These are phyloP conservation scores for Tympanoctomys barrerae DNA, from an alignment of 2,797 vertebrate genomes.

Conservation along the genomic window DNA sequence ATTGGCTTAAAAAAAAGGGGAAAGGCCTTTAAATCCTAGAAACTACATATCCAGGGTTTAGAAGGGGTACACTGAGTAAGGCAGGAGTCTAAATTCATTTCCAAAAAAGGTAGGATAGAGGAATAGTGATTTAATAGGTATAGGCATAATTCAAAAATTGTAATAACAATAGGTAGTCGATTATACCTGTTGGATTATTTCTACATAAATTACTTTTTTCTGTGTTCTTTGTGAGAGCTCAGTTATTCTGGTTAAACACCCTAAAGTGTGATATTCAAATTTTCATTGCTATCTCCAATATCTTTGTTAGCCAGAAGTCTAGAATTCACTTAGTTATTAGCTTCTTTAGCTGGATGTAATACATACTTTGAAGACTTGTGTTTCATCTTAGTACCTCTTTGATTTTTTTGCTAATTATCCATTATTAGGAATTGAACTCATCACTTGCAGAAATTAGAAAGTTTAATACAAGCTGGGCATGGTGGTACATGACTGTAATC, in stretches of 20 bases:
- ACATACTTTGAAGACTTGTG: not conserved
- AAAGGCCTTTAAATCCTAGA: not conserved
- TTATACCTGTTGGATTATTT: conserved; percentile 23
- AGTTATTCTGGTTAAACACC: not conserved
- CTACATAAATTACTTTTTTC: not conserved
- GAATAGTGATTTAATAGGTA: not conserved
- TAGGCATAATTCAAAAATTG: not conserved
- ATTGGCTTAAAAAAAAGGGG: not conserved
- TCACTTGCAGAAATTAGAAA: conserved; percentile 12
- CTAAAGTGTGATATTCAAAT: not conserved
- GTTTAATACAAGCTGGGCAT: conserved; percentile 10
- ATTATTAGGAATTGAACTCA: not conserved
- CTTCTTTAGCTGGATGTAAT: not conserved
- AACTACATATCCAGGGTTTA: not conserved
- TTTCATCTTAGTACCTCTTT: conserved; percentile 14
- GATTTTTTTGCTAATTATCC: not conserved
- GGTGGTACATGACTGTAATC: not conserved
- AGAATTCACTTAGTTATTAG: not conserved
- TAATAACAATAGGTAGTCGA: not conserved
- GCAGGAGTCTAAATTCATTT: not conserved
- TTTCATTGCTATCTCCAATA: not conserved
- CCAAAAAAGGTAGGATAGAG: not conserved
- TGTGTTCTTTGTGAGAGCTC: conserved; percentile 7
- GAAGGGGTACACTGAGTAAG: not conserved
- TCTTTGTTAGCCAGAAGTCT: not conserved